Percentiles rank a stretch among this genome's conserved stretches.
phyloP scores from a whole-genome alignment of 2,888 invertebrate genomes.

The Cosmia trapezina region DNA sequence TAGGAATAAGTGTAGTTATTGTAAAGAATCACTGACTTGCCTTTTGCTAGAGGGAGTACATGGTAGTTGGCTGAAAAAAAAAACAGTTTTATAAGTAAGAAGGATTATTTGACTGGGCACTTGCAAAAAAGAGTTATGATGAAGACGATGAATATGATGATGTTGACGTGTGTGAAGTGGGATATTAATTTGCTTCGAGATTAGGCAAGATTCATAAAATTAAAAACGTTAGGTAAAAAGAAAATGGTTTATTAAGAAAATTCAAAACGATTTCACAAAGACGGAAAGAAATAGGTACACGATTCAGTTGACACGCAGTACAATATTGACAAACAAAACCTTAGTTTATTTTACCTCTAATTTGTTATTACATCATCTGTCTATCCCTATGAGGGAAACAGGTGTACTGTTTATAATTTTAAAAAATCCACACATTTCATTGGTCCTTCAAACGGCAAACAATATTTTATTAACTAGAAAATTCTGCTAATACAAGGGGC shows the following conservation, averaged over 20 bases:
- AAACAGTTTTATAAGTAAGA: not conserved
- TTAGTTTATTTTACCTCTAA: too few relatives aligned
- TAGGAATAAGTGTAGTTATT: constrained; percentile 47
- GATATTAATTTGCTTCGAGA: not conserved
- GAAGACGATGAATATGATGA: not conserved
- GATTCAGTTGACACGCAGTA: too few relatives aligned
- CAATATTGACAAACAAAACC: not conserved
- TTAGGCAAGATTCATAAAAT: not conserved
- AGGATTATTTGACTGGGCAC: not conserved
- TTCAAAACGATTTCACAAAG: constrained; percentile 1
- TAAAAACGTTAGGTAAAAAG: not conserved
- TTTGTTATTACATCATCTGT: not conserved
- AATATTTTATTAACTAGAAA: not conserved
- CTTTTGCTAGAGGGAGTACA: constrained; percentile 40
- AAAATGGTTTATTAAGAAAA: constrained; percentile 10
- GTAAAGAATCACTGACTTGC: constrained; percentile 43
- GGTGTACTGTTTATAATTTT: too few relatives aligned
- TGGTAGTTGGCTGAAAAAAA: constrained; percentile 32
- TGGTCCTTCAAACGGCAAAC: not conserved
- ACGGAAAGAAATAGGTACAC: not conserved
- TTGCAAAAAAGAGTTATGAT: not conserved
- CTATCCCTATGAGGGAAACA: not conserved
- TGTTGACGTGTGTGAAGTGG: too few relatives aligned
- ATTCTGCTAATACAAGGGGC: too few relatives aligned
- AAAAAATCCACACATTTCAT: not conserved